These are phyloP conservation scores for Acrocyrtus sp. DNA, from an alignment of 2,888 invertebrate genomes.

Conservation along the genomic window DNA sequence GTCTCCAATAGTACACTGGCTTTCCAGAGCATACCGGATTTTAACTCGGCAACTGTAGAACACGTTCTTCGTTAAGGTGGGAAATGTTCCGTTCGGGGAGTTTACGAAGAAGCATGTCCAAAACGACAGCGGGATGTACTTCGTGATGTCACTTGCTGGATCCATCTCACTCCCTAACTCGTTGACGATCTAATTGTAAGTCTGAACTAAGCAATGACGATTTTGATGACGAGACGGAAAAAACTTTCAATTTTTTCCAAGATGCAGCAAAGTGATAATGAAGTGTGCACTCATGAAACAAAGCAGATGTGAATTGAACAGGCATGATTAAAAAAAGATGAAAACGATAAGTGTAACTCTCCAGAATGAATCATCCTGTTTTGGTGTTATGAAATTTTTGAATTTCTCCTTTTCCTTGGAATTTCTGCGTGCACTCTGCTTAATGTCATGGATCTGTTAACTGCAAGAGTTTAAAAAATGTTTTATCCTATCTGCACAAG, in stretches of 20 bases:
- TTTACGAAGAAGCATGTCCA: constrained; percentile 47
- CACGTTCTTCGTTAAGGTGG: background rate
- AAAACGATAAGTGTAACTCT: background rate
- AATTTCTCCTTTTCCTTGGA: background rate
- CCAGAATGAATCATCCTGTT: background rate
- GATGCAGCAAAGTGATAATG: too few relatives aligned
- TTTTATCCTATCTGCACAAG: too few relatives aligned
- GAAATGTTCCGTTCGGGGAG: constrained; percentile 10
- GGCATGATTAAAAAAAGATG: background rate
- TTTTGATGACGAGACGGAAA: background rate
- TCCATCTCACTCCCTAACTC: too few relatives aligned
- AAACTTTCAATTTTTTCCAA: background rate
- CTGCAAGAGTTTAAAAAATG: too few relatives aligned
- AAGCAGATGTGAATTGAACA: too few relatives aligned
- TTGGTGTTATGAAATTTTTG: background rate
- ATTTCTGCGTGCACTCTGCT: constrained; percentile 11
- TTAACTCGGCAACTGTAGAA: constrained; percentile 31
- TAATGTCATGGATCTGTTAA: constrained; percentile 24
- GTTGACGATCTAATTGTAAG: too few relatives aligned
- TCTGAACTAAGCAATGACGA: too few relatives aligned
- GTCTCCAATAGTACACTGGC: constrained; percentile 7
- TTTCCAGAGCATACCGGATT: constrained; percentile 22
- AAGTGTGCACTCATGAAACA: too few relatives aligned
- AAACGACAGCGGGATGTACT: constrained; percentile 19
- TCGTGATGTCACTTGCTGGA: too few relatives aligned